Base-by-base conservation (phyloP, 2,113 vertebrate genomes). In the Dicentrarchus labrax region DNA sequence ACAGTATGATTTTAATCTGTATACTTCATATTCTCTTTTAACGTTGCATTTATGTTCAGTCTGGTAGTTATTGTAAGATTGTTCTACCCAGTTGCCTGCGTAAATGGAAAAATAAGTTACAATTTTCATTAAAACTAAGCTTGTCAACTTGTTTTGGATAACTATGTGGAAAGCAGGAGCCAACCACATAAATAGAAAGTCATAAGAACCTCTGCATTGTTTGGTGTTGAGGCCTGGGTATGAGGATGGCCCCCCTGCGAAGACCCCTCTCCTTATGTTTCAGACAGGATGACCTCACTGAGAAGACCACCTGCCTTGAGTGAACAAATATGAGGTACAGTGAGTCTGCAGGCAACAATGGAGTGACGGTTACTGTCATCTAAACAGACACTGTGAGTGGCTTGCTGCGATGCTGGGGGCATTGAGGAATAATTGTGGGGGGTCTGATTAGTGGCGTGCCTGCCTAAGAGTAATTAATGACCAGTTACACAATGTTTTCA, bases 291-390 rank as follows among this genome's bases (percentile, higher is more conserved):
- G 91, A 91, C 92, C 92, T 94, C 92, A 91, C 75, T 43, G 39
- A 80, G 80, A 1, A 75, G 89, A 86, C 93, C 93, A 93, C 91
- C 92, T 93, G 93, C 92, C 70, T 83, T 43, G 85, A 87, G 62
- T 50, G 80, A 87, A 91, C 72, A 89, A 84, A 89, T 81, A 77
- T 45, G 72, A 56, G 30, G 68, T 83, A 92, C 85, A 91, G 89
- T 89, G 83, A 90, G 86, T 90, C 76, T 82, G 72, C 60, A 53
- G 86, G 54, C 79, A 90, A 93, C 91, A 93, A 92, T 89, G 72
- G 81, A 75, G 72, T 8, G 77, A 89, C 91, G 38, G 92, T 94
- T 94, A 89, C 89, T 88, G 89, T 92, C 84, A 45, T 80, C 77
- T 64, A 76, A 92, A 87, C 86, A 64, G 80, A 66, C 76, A 43